Evolutionary conservation across 2,113 vertebrate species (phyloP), one percentile per base, ranked within the genome.

Genomic region (Larimichthys crocea): DNA sequence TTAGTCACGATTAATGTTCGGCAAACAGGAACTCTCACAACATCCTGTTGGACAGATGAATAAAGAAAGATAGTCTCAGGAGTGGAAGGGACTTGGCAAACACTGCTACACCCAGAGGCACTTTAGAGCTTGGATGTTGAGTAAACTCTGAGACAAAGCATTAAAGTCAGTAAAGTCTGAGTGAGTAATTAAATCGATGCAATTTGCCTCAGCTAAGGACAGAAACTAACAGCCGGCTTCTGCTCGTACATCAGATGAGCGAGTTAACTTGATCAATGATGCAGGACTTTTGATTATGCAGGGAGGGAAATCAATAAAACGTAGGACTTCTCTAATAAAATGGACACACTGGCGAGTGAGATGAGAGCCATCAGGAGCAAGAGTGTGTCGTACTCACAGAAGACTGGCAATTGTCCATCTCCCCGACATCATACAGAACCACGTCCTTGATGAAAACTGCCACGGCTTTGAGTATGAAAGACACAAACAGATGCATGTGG

Each of bases 401-500:
- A 14, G 86, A 52, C 5, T 91, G 91, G 92, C 98, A 99, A 74
- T 93, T 91, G 10, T 97, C 96, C 0, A 85, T 74, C 56, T 97
- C 96, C 1, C 75, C 92, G 0, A 89, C 95, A 16, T 96, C 91
- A 20, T 97, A 99, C 1, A 99, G 95, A 59, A 97, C 93, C 62
- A 97, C 86, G 63, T 99, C 98, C 82, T 99, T 99, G 77, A 98
- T 92, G 85, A 98, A 97, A 79, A 99, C 97, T 0, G 97, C 94
- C 0, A 97, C 86, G 3, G 97, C 97, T 88, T 97, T 96, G 92
- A 99, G 95, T 50, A 98, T 97, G 89, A 99, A 98, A 49, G 98
- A 98, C 86, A 96, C 91, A 94, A 98, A 99, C 68, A 99, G 96
- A 57, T 99, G 95, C 93, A 97, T 97, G 85, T 98, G 98, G 89